phyloP scores from a whole-genome alignment of 2,113 vertebrate species.

The Tamias sibiricus region DNA sequence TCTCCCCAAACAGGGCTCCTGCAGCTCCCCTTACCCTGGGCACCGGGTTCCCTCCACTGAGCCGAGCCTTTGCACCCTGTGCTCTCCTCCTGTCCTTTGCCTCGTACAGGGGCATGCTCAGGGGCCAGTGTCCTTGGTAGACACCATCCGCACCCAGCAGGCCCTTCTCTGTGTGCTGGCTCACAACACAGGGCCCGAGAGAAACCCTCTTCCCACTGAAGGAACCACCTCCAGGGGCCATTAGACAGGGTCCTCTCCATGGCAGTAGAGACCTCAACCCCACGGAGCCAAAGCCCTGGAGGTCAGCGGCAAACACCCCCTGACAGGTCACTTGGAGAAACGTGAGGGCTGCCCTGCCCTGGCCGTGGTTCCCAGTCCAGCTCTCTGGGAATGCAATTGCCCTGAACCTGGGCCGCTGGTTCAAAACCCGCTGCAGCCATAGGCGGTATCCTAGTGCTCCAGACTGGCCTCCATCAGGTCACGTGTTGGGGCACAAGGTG shows the following conservation, averaged over 20 bases:
- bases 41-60: background rate
- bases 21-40: too few relatives aligned
- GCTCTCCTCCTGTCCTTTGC: background rate
- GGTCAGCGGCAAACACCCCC: fast-evolving
- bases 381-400: fast-evolving
- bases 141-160: too few relatives aligned
- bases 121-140: background rate
- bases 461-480: fast-evolving
- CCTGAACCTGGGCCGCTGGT: background rate
- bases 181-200: too few relatives aligned
- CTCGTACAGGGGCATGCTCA: background rate
- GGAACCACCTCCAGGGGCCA: too few relatives aligned
- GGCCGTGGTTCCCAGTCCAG: fast-evolving
- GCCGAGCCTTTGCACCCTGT: too few relatives aligned
- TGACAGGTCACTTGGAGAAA: fast-evolving
- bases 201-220: fast-evolving
- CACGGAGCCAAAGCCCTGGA: background rate
- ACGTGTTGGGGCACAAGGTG: fast-evolving
- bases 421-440: too few relatives aligned
- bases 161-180: background rate
- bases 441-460: fast-evolving
- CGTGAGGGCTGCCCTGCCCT: fast-evolving
- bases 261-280: fast-evolving
- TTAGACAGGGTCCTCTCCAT: background rate
- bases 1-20: too few relatives aligned